Evolutionary conservation across 2,797 vertebrate genomes (phyloP), one percentile per base, ranked within the genome.

Genomic region (Crax fasciolata): DNA sequence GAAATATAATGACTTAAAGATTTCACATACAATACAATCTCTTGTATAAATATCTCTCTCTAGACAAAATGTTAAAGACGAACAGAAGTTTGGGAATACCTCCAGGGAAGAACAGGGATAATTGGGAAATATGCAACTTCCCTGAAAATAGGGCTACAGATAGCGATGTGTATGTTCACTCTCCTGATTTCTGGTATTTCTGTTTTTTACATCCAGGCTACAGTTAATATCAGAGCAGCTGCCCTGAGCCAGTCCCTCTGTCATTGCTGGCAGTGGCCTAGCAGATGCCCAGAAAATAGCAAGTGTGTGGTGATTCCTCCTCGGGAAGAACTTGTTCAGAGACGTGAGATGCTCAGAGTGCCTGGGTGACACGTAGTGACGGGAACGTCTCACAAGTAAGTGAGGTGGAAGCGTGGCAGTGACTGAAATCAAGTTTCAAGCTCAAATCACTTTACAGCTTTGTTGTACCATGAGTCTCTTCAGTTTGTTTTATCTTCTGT

Each of bases 81-180:
- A 71, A 23, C 57, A 63, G 61, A 93, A 27, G 49, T 71, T 90
- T 91, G 87, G 65, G 89, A 97, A 87, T 95, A 78, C 77, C 32
- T 89, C 43, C 52, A 76, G 55, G 74, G 92, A 94, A 78, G 46
- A 83, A 48, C 11, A 86, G 63, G 87, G 96, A 96, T 90, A 94
- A 71, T 41, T 78, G 19, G 51, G 30, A 78, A 93, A 32, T 79
- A 85, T 55, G 59, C 41, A 70, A 25, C 46, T 85, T 91, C 27
- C 11, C 67, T 93, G 85, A 94, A 73, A 92, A 83, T 39, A 68
- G 35, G 38, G 57, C 54, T 91, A 35, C n/a, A 46, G 70, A 39
- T 20, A 77, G 38, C 48, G 62, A 7, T 8, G 5, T 70, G 84
- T 87, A 28, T 25, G 39, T 70, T 81, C 51, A 21, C 59, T 90